Conservation (phyloP, 2,888 invertebrate species). For the Danaus chrysippus region DNA sequence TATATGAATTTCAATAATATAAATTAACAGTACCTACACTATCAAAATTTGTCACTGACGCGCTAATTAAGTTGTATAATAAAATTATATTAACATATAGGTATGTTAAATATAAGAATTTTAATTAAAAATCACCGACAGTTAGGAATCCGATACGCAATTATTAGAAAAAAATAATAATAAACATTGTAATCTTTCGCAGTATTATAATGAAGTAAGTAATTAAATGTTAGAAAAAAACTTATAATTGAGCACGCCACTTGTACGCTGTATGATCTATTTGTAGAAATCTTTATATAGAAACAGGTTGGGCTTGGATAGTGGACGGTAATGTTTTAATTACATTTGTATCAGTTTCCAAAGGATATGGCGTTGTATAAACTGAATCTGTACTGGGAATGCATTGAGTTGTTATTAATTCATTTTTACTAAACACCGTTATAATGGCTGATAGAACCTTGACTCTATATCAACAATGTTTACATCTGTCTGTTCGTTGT, state of each 20-base stretch:
- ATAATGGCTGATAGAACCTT: conserved; percentile 41
- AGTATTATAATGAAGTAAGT: neutral
- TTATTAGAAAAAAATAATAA: neutral
- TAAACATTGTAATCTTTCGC: neutral
- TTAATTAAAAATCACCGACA: no score
- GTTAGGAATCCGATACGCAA: no score
- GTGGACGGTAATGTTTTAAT: conserved; percentile 2
- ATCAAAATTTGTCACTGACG: no score
- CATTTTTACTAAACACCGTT: neutral
- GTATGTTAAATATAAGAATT: no score
- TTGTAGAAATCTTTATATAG: conserved; percentile 36
- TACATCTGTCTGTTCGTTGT: conserved; percentile 71
- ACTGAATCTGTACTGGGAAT: neutral
- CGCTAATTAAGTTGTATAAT: no score
- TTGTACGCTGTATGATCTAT: conserved; percentile 27
- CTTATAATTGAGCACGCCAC: neutral
- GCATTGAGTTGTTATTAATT: neutral
- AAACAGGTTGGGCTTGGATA: conserved; percentile 16
- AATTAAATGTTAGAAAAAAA: conserved; percentile 2
- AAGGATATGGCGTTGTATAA: neutral
- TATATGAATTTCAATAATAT: no score
- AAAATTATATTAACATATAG: no score
- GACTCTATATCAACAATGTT: conserved; percentile 46
- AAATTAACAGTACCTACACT: no score
- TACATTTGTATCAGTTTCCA: neutral